phyloP scores from a whole-genome alignment of 2,888 invertebrate species.

The Halictus quadricinctus region DNA sequence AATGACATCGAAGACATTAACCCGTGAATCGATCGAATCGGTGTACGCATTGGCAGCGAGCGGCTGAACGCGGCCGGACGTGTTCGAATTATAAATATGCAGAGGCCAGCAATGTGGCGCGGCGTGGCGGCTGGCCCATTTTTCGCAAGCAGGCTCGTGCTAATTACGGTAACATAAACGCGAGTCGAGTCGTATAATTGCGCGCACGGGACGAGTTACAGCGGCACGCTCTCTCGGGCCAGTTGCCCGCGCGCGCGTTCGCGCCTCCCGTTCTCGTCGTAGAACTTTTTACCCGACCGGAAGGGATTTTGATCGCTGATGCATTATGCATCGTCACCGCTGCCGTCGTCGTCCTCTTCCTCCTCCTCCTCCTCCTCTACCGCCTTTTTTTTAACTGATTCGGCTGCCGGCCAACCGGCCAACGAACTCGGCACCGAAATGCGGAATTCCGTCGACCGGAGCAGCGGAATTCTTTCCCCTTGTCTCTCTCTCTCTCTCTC shows the following conservation, averaged over 20 bases:
- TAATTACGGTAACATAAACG: conserved; percentile 48
- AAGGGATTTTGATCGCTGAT: conserved; percentile 18
- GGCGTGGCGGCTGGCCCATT: conserved; percentile 1
- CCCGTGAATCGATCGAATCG: background rate
- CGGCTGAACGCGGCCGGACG: background rate
- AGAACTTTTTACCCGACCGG: background rate
- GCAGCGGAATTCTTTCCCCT: background rate
- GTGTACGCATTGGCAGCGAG: conserved; percentile 4
- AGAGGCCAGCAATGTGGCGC: background rate
- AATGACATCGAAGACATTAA: background rate
- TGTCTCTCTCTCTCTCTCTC: background rate
- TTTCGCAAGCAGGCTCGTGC: conserved; percentile 35
- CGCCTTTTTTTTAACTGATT: background rate
- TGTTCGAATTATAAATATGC: conserved; percentile 48
- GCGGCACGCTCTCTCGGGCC: background rate
- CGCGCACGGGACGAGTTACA: conserved; percentile 6
- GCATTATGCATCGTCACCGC: conserved; percentile 4
- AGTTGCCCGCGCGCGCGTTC: background rate
- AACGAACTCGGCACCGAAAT: background rate
- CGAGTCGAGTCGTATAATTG: conserved; percentile 40
- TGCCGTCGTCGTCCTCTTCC: background rate
- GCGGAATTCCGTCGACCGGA: background rate
- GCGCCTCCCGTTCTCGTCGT: background rate
- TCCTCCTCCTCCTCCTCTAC: background rate
- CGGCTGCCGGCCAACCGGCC: background rate